Percentiles rank a stretch among this genome's conserved stretches.
These are phyloP conservation scores for Microcebus murinus DNA, from an alignment of 2,113 vertebrate genomes.

Conservation along the genomic window DNA sequence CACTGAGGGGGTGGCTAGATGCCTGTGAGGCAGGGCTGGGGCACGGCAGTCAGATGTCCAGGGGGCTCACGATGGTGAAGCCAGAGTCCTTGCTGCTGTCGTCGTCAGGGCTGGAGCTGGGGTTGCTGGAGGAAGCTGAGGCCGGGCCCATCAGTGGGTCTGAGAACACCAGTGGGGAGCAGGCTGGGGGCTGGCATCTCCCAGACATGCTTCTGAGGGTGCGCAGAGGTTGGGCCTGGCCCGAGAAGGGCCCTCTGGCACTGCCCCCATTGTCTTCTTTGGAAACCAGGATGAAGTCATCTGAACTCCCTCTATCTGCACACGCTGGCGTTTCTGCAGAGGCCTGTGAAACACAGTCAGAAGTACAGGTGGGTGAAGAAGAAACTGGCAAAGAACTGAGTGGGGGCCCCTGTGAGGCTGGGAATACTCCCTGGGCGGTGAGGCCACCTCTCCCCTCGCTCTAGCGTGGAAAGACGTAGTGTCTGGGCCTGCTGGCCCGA, in stretches of 20 bases:
- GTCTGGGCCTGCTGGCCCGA: neutral
- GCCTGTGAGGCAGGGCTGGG: neutral
- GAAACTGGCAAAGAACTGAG: too few relatives aligned
- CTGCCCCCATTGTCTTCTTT: conserved; percentile 88
- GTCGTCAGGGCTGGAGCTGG: conserved; percentile 93
- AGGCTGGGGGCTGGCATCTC: conserved; percentile 83
- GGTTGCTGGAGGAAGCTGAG: conserved; percentile 92
- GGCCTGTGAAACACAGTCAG: conserved; percentile 74
- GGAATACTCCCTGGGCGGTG: fast-evolving
- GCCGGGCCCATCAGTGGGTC: conserved; percentile 92
- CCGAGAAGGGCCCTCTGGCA: neutral
- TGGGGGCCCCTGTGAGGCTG: too few relatives aligned
- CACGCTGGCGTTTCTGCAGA: conserved; percentile 70
- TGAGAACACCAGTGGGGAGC: conserved; percentile 87
- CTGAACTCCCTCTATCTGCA: conserved; percentile 87
- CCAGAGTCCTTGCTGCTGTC: conserved; percentile 98
- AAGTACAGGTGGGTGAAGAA: neutral
- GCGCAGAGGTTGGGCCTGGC: conserved; percentile 74
- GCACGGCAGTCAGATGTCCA: conserved; percentile 86
- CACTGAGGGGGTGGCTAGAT: neutral
- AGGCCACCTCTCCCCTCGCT: neutral
- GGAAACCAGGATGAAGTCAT: conserved; percentile 95
- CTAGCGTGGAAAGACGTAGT: neutral
- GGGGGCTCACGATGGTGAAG: conserved; percentile 97
- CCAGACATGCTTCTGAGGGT: conserved; percentile 73